Percentiles rank a stretch among this genome's conserved stretches.
Evolutionary conservation across 2,113 vertebrate genomes (phyloP).

Genomic region (Oryzias woworae): DNA sequence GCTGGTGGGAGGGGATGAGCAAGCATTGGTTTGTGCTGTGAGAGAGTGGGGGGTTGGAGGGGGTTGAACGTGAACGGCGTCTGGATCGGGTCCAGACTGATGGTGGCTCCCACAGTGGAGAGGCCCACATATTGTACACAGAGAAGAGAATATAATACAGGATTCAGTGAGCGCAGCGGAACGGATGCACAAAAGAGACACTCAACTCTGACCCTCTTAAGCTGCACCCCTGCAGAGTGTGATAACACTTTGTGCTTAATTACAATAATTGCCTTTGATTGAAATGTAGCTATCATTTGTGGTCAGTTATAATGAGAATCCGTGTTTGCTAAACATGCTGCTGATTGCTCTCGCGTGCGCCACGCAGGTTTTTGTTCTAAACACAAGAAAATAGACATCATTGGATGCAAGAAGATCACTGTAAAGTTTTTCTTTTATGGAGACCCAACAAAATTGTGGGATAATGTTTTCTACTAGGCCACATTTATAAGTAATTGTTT

Average conservation of each 20-base stretch:
- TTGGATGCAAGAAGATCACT: too few relatives aligned
- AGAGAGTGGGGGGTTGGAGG: constrained; percentile 22
- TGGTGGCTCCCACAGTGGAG: constrained; percentile 41
- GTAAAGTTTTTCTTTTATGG: too few relatives aligned
- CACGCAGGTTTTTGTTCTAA: constrained; percentile 20
- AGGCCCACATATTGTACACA: constrained; percentile 24
- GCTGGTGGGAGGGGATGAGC: constrained; percentile 66
- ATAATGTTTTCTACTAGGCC: too few relatives aligned
- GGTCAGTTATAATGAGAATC: constrained; percentile 31
- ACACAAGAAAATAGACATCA: too few relatives aligned
- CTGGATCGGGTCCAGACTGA: constrained; percentile 58
- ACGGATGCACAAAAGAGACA: constrained; percentile 42
- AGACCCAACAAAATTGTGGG: too few relatives aligned
- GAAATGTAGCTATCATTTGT: constrained; percentile 35
- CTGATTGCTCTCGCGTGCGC: constrained; percentile 4
- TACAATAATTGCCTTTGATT: constrained; percentile 47
- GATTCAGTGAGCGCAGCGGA: constrained; percentile 37
- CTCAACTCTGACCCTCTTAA: constrained; percentile 28
- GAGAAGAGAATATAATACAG: constrained; percentile 34
- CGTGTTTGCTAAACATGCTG: constrained; percentile 20
- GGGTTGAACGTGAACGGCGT: constrained; percentile 34
- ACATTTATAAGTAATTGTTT: too few relatives aligned
- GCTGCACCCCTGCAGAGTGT: constrained; percentile 32
- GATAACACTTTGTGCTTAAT: constrained; percentile 39
- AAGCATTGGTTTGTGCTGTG: constrained; percentile 38